phyloP scores from a whole-genome alignment of 2,888 invertebrate species.

The Alloplasta piceator region DNA sequence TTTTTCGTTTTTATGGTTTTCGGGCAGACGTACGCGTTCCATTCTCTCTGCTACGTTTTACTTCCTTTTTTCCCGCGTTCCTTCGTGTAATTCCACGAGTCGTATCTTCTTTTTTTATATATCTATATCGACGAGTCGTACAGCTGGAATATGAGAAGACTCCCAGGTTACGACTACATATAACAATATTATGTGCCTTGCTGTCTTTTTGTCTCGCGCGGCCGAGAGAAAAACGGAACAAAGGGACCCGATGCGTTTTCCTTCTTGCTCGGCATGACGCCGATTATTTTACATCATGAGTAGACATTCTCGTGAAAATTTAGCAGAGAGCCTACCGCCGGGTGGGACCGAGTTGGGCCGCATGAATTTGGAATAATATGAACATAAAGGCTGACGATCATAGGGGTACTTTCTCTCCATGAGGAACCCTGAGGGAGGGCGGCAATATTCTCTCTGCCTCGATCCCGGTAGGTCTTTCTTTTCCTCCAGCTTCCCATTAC shows the following conservation, averaged over 20 bases:
- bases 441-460: constrained; percentile 52
- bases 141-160: constrained; percentile 25
- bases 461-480: constrained; percentile 26
- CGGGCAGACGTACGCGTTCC: constrained; percentile 4
- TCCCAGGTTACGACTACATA: constrained; percentile 32
- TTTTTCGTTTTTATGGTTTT: constrained; percentile 13
- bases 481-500: constrained; percentile 18
- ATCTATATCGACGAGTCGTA: constrained; percentile 43
- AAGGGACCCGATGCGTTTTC: constrained; percentile 34
- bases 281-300: constrained; percentile 68
- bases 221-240: constrained; percentile 32
- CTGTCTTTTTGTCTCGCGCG: constrained; percentile 19
- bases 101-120: constrained; percentile 4
- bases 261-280: background rate
- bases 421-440: constrained; percentile 17
- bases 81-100: background rate
- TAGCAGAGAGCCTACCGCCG: constrained; percentile 53
- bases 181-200: constrained; percentile 8
- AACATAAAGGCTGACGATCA: constrained; percentile 69
- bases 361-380: constrained; percentile 69
- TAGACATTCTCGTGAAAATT: constrained; percentile 70
- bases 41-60: constrained; percentile 4
- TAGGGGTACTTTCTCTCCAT: constrained; percentile 43
- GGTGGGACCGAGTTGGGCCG: constrained; percentile 42
- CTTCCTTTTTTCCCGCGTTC: constrained; percentile 15